Percentiles rank a stretch among this genome's conserved stretches.
Conservation (phyloP, 1,140 invertebrate species). For the Muscidifurax raptorellus region DNA sequence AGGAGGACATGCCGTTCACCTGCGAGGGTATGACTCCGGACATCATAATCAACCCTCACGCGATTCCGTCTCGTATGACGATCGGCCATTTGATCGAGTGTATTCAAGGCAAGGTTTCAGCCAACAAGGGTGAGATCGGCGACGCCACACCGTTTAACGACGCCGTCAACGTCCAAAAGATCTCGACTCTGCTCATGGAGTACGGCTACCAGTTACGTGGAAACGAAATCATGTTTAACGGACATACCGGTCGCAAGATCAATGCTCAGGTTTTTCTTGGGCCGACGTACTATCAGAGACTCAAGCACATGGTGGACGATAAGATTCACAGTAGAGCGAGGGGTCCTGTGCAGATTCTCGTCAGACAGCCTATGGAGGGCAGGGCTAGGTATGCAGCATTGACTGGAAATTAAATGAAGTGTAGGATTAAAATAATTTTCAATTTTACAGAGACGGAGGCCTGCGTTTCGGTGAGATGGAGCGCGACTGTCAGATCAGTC, state of each 20-base stretch:
- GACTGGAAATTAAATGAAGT: background rate
- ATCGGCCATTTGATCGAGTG: conserved; percentile 65
- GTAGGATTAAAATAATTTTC: background rate
- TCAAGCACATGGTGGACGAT: conserved; percentile 65
- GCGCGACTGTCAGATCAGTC: conserved; percentile 64
- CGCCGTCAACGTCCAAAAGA: conserved; percentile 65
- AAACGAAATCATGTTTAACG: conserved; percentile 64
- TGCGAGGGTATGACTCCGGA: conserved; percentile 63
- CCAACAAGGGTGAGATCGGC: conserved; percentile 64
- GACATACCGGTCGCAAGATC: conserved; percentile 62
- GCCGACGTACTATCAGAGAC: conserved; percentile 63
- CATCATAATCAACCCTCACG: conserved; percentile 65
- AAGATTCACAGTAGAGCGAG: conserved; percentile 64
- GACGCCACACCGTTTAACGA: conserved; percentile 64
- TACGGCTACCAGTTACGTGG: conserved; percentile 64
- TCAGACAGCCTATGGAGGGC: conserved; percentile 63
- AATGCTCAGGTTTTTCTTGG: conserved; percentile 65
- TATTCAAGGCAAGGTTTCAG: conserved; percentile 63
- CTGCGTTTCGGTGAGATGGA: conserved; percentile 65
- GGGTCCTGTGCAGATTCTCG: conserved; percentile 62
- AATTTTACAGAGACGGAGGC: conserved; percentile 59
- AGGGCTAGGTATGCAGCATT: conserved; percentile 57
- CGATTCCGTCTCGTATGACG: conserved; percentile 64
- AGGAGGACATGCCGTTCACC: conserved; percentile 65
- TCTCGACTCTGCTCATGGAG: conserved; percentile 62